Evolutionary conservation across 2,797 vertebrate species (phyloP).

Genomic region (Atherinosoma microstoma): DNA sequence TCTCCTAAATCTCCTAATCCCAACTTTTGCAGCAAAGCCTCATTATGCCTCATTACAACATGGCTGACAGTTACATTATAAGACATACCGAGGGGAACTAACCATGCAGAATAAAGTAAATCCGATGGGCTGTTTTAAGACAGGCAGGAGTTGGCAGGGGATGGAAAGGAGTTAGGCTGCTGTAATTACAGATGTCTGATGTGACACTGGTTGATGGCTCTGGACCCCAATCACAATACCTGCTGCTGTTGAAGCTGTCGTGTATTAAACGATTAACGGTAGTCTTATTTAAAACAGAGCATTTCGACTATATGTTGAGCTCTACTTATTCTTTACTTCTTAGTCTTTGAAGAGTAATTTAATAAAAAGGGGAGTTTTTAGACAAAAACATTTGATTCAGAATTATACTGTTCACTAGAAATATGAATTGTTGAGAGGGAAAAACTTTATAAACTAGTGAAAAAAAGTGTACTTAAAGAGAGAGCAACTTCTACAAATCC

Average conservation of each 20-base stretch:
- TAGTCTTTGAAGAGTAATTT: conserved; percentile 22
- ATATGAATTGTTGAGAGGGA: too few species aligned
- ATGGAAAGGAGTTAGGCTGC: conserved; percentile 46
- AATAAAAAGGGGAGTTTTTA: neutral
- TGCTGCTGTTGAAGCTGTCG: conserved; percentile 46
- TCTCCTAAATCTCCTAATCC: conserved; percentile 55
- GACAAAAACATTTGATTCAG: conserved; percentile 34
- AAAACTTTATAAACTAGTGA: neutral
- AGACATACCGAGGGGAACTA: conserved; percentile 40
- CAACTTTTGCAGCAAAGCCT: conserved; percentile 54
- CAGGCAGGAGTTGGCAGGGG: conserved; percentile 34
- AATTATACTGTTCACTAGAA: conserved; percentile 1
- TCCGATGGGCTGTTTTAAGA: conserved; percentile 37
- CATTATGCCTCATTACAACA: conserved; percentile 70
- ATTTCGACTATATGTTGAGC: conserved; percentile 55
- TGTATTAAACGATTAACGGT: conserved; percentile 27
- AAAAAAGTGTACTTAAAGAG: neutral
- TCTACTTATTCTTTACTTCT: conserved; percentile 36
- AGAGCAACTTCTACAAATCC: neutral
- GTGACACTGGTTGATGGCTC: conserved; percentile 28
- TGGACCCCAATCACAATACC: conserved; percentile 59
- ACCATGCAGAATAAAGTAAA: conserved; percentile 60
- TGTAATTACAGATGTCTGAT: conserved; percentile 46
- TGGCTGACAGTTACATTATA: conserved; percentile 56
- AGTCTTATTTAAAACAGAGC: conserved; percentile 38